Evolutionary conservation across 1,140 invertebrate genomes (phyloP), one percentile per base, ranked within the genome.

Genomic region (Scaptomyza montana): DNA sequence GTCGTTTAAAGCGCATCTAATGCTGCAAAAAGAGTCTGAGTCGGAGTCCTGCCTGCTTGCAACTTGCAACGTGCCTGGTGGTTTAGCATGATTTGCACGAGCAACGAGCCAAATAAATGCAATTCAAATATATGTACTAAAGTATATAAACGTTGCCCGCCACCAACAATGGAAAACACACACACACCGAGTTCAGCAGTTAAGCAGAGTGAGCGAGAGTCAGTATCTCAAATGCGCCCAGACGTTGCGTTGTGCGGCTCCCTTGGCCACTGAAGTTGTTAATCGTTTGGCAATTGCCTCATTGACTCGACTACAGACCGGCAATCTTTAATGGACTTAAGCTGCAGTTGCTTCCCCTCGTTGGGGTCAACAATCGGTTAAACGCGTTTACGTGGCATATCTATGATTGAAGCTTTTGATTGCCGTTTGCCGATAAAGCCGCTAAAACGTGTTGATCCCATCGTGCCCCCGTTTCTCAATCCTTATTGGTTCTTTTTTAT

Each of bases 351-450:
- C 33, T 47, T 2, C 13, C 60, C 43, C 13, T 28, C 56, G 71
- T 64, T 82, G 84, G 76, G 82, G 82, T 87, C 82, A 87, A 87
- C 84, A 87, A 82, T 82, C 78, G 75, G 60, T 87, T 82, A 77
- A 87, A 79, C 68, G 71, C 65, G 78, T 59, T 59, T 87, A 87
- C 82, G 82, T 87, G 82, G 82, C 78, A 69, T 87, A 87, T 87
- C 84, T 79, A 73, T 77, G 82, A 89, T 87, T 82, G 66, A 81
- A 78, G 70, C 63, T 71, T 64, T 69, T 77, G 81, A 85, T 85
- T 80, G 67, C 63, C 63, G 70, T 60, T 59, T 28, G 45, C 25
- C 53, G 54, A 41, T 61, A 64, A 50, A 36, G n/a, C 54, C 45
- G 46, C 55, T 47, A 51, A 57, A 74, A 85, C 81, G 81, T 85